These are phyloP conservation scores for Merluccius polli DNA, from an alignment of 2,797 vertebrate genomes.

Conservation along the genomic window DNA sequence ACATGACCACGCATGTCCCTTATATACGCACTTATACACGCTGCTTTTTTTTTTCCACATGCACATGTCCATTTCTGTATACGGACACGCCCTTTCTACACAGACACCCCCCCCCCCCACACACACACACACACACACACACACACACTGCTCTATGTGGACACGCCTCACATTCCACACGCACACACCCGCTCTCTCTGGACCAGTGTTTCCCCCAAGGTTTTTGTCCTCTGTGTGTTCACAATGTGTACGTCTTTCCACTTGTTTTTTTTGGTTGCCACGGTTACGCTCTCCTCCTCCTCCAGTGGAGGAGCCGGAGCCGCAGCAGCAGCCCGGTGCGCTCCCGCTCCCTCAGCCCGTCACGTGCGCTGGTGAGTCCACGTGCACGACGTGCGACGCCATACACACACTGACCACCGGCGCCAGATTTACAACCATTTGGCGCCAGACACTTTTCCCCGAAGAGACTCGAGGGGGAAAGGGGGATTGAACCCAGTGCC, in stretches of 20 bases:
- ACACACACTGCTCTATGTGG: too few species aligned
- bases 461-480: too few species aligned
- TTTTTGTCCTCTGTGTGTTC: too few species aligned
- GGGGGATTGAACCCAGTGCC: not conserved
- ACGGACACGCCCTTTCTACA: too few species aligned
- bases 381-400: conserved; percentile 20
- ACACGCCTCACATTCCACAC: too few species aligned
- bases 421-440: not conserved
- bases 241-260: not conserved
- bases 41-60: too few species aligned
- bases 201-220: too few species aligned
- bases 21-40: not conserved
- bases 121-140: too few species aligned
- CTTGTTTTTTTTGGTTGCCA: not conserved
- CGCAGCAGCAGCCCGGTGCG: conserved; percentile 74
- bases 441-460: too few species aligned
- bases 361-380: conserved; percentile 71
- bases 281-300: conserved; percentile 9
- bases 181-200: too few species aligned
- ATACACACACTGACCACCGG: not conserved
- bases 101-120: too few species aligned
- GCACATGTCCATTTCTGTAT: too few species aligned
- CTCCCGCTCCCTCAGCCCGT: conserved; percentile 72
- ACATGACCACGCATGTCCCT: not conserved
- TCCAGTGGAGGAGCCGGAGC: conserved; percentile 77